Conservation (phyloP, 1,140 invertebrate genomes). For the Pinna nobilis region DNA sequence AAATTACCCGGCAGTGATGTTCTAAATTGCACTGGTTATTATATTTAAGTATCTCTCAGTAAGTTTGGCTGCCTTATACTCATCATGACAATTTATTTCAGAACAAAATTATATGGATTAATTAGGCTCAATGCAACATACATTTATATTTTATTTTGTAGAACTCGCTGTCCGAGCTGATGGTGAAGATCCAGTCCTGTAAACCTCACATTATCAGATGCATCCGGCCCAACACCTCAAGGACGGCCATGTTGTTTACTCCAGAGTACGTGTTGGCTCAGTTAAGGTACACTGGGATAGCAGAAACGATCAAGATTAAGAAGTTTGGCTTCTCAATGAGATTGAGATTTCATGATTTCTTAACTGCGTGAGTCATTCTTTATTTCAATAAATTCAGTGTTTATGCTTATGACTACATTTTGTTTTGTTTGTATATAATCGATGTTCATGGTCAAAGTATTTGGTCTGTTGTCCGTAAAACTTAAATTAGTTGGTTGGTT, state of each 20-base stretch:
- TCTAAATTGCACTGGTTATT: too few relatives aligned
- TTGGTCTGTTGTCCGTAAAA: not conserved
- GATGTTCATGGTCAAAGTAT: not conserved
- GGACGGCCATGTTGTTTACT: slow-evolving; percentile 50
- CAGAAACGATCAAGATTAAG: slow-evolving; percentile 69
- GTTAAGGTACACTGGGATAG: slow-evolving; percentile 77
- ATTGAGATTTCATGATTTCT: slow-evolving; percentile 63
- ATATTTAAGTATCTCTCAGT: too few relatives aligned
- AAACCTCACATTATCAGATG: slow-evolving; percentile 69
- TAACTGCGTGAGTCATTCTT: slow-evolving; percentile 56
- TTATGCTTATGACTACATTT: not conserved
- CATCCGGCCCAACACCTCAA: slow-evolving; percentile 64
- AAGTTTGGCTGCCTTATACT: too few relatives aligned
- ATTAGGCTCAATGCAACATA: too few relatives aligned
- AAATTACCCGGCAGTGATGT: too few relatives aligned
- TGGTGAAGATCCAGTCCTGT: slow-evolving; percentile 52
- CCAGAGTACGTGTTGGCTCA: slow-evolving; percentile 83
- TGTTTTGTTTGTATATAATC: not conserved
- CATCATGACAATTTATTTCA: too few relatives aligned
- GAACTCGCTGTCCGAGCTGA: slow-evolving; percentile 64
- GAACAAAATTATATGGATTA: too few relatives aligned
- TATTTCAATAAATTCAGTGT: not conserved
- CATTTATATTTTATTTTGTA: too few relatives aligned
- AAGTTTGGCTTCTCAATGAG: slow-evolving; percentile 69
- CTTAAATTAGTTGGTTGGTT: too few relatives aligned